Evolutionary conservation across 1,140 invertebrate species (phyloP).

Genomic region (Carcinoscorpius rotundicauda): DNA sequence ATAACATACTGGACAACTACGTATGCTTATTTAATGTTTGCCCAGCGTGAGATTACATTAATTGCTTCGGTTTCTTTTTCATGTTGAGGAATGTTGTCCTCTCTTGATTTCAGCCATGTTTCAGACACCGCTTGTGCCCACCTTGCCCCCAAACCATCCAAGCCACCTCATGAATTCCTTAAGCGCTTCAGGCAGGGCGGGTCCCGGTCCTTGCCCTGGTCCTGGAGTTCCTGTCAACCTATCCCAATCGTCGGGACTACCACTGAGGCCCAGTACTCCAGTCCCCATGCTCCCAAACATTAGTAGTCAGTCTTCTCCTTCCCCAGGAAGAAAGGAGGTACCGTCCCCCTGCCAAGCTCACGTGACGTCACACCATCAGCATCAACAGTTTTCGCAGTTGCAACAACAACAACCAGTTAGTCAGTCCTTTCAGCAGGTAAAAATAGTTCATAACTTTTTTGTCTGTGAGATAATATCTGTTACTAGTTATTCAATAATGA

Average conservation of each 20-base stretch:
- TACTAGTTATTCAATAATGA: no score
- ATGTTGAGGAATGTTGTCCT: not conserved
- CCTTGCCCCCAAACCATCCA: constrained; percentile 16
- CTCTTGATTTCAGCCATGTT: constrained; percentile 47
- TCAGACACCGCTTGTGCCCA: constrained; percentile 50
- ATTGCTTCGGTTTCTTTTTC: no score
- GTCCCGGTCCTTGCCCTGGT: constrained; percentile 1
- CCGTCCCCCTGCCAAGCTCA: no score
- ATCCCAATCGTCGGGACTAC: constrained; percentile 19
- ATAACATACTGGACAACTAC: no score
- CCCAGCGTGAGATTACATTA: no score
- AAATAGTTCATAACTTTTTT: no score
- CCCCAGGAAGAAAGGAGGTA: constrained; percentile 20
- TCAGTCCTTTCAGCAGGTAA: no score
- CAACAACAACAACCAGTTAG: no score
- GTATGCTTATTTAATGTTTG: no score
- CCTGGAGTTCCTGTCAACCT: constrained; percentile 12
- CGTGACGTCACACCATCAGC: no score
- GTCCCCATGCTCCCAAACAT: constrained; percentile 21
- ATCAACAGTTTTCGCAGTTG: no score
- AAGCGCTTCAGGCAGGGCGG: constrained; percentile 9
- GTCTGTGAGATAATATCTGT: no score
- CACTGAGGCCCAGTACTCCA: constrained; percentile 26
- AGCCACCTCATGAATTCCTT: constrained; percentile 22
- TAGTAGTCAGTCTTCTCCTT: constrained; percentile 22